Evolutionary conservation across 1,140 invertebrate species (phyloP), one percentile per base, ranked within the genome.

Genomic region (Zaprionus kolodkinae): DNA sequence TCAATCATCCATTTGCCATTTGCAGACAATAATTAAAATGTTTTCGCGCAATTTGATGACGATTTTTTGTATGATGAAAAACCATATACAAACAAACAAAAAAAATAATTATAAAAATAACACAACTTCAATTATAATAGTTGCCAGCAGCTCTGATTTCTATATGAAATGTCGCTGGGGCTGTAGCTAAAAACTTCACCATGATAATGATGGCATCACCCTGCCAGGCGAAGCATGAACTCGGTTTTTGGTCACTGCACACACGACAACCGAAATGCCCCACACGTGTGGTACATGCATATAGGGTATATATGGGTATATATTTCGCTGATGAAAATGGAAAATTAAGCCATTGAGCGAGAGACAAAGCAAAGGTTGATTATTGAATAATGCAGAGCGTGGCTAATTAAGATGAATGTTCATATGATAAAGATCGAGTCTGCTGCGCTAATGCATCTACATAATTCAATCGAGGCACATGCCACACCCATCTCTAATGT

Each of bases 1-100:
- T 45, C 72, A 55, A 82, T 60, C 25, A 76, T 71, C 50, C 69
- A 36, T 52, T 79, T 70, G 48, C 83, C 83, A 87, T 88, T 80
- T 67, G 52, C 50, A 80, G 84, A 64, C 76, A 65, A 76, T 71
- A 88, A 88, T 88, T 88, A 88, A 88, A 88, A 88, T 88, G 84
- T 76, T 88, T 86, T 50, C 65, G 61, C 71, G 55, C 73, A 67
- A 75, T 78, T 69, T 80, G 36, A 56, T 35, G 55, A 69, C 63
- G 74, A 64, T 72, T 54, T 54, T 30, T 33, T 54, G n/a, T 54
- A 21, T 50, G n/a, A 15, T 17, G 25, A 35, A 59, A 27, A 15
- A 45, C 15, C 56, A 21, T 15, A 64, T 12, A 67, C 15, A 15
- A 38, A n/a, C 15, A 55, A 56, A 35, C 38, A 57, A 27, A 33